Evolutionary conservation across 2,888 invertebrate genomes (phyloP).

Genomic region (Sphaeridia pumilis): DNA sequence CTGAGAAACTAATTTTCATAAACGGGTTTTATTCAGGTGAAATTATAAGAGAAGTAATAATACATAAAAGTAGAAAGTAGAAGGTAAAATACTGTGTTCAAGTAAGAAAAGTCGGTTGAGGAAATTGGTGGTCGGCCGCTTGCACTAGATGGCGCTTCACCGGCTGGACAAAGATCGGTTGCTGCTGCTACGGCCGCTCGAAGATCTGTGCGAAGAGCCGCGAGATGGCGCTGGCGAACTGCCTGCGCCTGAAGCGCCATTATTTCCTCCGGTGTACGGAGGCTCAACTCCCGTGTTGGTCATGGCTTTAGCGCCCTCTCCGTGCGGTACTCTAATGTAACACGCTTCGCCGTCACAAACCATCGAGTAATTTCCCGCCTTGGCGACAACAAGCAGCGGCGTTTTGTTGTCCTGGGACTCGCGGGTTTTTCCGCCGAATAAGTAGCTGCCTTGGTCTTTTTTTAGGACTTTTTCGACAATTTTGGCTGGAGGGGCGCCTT

Average conservation of each 20-base stretch:
- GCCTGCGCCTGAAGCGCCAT: not conserved
- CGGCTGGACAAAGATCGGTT: not conserved
- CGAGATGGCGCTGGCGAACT: not conserved
- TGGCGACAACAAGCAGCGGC: constrained; percentile 7
- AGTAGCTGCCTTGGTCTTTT: not conserved
- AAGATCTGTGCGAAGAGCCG: not conserved
- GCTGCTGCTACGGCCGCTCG: not conserved
- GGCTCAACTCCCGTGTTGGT: not conserved
- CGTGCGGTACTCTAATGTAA: constrained; percentile 9
- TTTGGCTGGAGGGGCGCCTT: constrained; percentile 4
- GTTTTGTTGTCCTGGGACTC: constrained; percentile 9
- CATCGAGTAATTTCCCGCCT: constrained; percentile 12
- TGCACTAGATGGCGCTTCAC: not conserved
- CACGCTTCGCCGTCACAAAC: constrained; percentile 12
- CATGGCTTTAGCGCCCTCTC: not conserved
- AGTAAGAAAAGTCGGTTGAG: no score
- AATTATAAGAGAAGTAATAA: not conserved
- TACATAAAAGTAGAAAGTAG: no score
- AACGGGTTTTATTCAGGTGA: no score
- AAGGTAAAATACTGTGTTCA: no score
- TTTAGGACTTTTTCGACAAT: constrained; percentile 6
- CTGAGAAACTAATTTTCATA: no score
- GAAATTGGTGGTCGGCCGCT: no score
- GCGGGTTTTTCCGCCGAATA: constrained; percentile 7
- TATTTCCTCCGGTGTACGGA: not conserved